Conservation (phyloP, 1,140 invertebrate species). For the Microplitis demolitor region DNA sequence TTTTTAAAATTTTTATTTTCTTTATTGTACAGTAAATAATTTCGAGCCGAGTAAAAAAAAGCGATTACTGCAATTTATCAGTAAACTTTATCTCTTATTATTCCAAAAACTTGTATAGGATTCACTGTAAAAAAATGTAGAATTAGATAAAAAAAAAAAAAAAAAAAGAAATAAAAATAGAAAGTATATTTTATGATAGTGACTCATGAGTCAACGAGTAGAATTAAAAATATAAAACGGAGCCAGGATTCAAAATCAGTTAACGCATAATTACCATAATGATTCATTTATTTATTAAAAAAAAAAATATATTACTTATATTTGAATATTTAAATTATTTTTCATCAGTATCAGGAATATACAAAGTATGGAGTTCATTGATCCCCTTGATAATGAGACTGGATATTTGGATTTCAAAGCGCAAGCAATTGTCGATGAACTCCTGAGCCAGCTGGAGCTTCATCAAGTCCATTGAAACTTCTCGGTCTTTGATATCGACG, state of each 20-base stretch:
- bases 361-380: neutral
- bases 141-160: neutral
- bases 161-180: neutral
- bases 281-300: too few species aligned
- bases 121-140: slow-evolving; percentile 1
- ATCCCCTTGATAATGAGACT: too few species aligned
- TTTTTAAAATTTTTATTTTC: too few species aligned
- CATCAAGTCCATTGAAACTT: neutral
- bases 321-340: neutral
- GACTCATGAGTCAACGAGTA: neutral
- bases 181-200: neutral
- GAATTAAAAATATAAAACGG: neutral
- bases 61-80: neutral
- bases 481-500: neutral
- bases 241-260: too few species aligned
- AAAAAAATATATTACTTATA: too few species aligned
- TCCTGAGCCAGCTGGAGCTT: slow-evolving; percentile 27
- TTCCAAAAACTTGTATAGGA: too few species aligned
- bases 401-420: too few species aligned
- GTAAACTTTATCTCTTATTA: too few species aligned
- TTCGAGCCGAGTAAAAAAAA: too few species aligned
- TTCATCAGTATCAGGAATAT: neutral
- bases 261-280: too few species aligned
- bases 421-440: slow-evolving; percentile 30
- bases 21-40: too few species aligned